Conservation (phyloP, 2,888 invertebrate species). For the Noctua pronuba region DNA sequence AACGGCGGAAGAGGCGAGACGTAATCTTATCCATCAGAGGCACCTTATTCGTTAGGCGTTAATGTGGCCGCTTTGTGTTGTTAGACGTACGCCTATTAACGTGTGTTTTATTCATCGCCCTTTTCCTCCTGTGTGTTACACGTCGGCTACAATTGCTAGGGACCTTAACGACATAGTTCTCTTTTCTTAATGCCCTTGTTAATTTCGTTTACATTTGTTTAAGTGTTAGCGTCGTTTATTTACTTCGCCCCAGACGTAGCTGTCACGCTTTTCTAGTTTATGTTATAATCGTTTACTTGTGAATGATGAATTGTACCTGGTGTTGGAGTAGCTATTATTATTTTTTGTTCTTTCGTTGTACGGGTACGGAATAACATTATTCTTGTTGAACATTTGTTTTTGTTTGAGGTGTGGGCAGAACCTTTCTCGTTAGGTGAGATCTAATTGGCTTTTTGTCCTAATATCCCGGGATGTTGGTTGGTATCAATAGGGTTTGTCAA, state of each 20-base stretch:
- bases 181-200: constrained; percentile 82
- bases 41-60: constrained; percentile 83
- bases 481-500: not conserved
- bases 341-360: constrained; percentile 36
- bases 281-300: constrained; percentile 61
- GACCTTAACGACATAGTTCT: constrained; percentile 82
- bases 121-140: constrained; percentile 80
- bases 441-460: not conserved
- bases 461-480: not conserved
- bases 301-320: constrained; percentile 52
- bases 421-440: not conserved
- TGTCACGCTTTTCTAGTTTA: constrained; percentile 60
- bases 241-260: constrained; percentile 68
- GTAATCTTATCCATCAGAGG: constrained; percentile 87
- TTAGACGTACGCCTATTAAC: constrained; percentile 82
- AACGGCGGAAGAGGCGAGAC: constrained; percentile 78
- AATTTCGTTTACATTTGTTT: constrained; percentile 81
- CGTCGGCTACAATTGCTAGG: constrained; percentile 78
- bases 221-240: constrained; percentile 75
- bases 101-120: constrained; percentile 86
- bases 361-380: constrained; percentile 20
- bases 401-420: not conserved
- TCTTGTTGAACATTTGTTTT: constrained; percentile 25
- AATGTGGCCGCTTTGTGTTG: constrained; percentile 84
- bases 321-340: constrained; percentile 30